A percentile compares a stretch with the other conserved stretches of the same genome.
These are phyloP conservation scores for Apamea sordens DNA, from an alignment of 2,888 invertebrate genomes.

Conservation along the genomic window DNA sequence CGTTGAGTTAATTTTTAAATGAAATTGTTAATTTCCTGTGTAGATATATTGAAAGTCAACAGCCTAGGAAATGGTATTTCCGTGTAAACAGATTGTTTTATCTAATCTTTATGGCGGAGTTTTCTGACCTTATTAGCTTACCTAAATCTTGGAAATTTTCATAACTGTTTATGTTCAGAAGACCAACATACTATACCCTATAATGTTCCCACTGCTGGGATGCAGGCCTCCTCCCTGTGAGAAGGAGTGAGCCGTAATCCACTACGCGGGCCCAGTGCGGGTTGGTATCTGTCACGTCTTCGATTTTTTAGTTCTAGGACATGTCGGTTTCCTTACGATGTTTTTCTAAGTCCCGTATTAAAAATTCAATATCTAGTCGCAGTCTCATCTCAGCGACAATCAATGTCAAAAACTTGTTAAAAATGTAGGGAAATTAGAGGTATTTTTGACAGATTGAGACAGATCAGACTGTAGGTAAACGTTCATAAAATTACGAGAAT, in stretches of 20 bases:
- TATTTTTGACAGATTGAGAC: neutral
- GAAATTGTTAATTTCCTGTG: constrained; percentile 14
- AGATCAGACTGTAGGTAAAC: neutral
- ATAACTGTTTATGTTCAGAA: neutral
- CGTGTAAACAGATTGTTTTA: constrained; percentile 39
- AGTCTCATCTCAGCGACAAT: no score
- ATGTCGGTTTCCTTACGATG: no score
- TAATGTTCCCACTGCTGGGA: no score
- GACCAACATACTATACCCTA: no score
- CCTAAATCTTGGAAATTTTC: neutral
- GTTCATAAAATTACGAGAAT: neutral
- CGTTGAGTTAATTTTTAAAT: neutral
- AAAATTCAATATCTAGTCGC: no score
- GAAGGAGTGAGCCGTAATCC: no score
- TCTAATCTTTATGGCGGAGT: constrained; percentile 24
- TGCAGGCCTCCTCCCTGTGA: no score
- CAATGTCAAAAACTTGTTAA: neutral
- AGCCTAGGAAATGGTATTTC: constrained; percentile 19
- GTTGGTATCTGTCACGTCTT: no score
- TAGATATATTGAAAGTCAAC: constrained; percentile 37
- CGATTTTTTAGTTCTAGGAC: no score
- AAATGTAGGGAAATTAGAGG: neutral
- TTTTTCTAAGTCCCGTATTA: no score
- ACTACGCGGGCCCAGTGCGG: no score
- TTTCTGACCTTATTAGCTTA: neutral